Percentiles rank a stretch among this genome's conserved stretches.
These are phyloP conservation scores for Monomorium pharaonis DNA, from an alignment of 1,140 invertebrate species.

Conservation along the genomic window DNA sequence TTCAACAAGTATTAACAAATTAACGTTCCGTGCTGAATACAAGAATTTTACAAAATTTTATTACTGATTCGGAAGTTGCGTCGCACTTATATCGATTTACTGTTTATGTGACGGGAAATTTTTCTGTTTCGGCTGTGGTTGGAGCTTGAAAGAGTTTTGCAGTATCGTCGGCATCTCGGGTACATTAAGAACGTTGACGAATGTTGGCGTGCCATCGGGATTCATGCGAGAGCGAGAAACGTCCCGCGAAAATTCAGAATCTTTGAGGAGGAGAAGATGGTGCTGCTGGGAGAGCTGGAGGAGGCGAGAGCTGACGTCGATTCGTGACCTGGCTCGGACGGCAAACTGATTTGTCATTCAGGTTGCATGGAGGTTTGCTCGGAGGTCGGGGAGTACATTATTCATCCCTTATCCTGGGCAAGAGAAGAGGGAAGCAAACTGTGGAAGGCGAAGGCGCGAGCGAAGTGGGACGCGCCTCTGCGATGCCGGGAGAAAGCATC, in stretches of 20 bases:
- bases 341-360: constrained; percentile 83
- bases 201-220: background rate
- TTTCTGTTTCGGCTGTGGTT: background rate
- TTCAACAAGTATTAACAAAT: background rate
- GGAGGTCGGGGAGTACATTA: constrained; percentile 80
- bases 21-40: background rate
- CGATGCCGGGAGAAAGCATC: constrained; percentile 31
- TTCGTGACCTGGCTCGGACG: constrained; percentile 79
- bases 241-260: constrained; percentile 22
- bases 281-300: background rate
- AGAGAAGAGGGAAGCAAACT: constrained; percentile 79
- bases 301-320: constrained; percentile 72
- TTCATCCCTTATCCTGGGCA: constrained; percentile 82
- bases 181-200: constrained; percentile 30
- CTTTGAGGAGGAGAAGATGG: constrained; percentile 14
- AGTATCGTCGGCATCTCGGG: background rate
- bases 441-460: constrained; percentile 57
- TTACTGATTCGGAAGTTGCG: background rate
- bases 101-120: constrained; percentile 7
- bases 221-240: constrained; percentile 23
- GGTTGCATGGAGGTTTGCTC: constrained; percentile 78
- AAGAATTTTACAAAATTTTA: constrained; percentile 7
- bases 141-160: background rate
- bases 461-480: constrained; percentile 27
- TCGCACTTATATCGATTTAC: constrained; percentile 24